Evolutionary conservation across 2,113 vertebrate genomes (phyloP).

Genomic region (Oncorhynchus nerka): DNA sequence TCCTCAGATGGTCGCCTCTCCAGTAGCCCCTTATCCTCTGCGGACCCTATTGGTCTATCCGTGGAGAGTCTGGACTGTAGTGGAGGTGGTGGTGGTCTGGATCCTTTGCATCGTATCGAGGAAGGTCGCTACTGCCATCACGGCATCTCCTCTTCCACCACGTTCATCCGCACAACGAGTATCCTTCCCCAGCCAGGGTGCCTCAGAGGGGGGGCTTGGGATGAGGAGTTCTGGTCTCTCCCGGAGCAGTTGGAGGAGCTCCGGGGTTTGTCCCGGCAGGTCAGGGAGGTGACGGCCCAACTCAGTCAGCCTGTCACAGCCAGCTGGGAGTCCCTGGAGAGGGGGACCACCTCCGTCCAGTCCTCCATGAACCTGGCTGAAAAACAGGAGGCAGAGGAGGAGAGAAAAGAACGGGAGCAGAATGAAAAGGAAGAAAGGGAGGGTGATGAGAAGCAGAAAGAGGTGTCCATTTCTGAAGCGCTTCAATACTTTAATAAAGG

Average conservation of each 20-base stretch:
- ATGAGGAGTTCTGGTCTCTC: constrained; percentile 85
- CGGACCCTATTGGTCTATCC: constrained; percentile 45
- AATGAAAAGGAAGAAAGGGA: constrained; percentile 5
- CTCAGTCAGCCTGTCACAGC: constrained; percentile 29
- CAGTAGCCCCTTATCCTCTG: constrained; percentile 23
- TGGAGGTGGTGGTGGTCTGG: constrained; percentile 1
- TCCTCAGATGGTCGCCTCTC: constrained; percentile 45
- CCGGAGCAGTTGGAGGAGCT: constrained; percentile 80
- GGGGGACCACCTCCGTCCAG: constrained; percentile 11
- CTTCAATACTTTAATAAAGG: constrained; percentile 10
- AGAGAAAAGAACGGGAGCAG: neutral
- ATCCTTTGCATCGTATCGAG: neutral
- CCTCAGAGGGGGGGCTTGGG: constrained; percentile 56
- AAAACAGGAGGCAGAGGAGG: constrained; percentile 15
- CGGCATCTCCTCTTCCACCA: constrained; percentile 10
- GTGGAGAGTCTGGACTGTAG: constrained; percentile 27
- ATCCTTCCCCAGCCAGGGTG: constrained; percentile 56
- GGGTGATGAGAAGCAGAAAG: neutral
- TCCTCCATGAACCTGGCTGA: constrained; percentile 12
- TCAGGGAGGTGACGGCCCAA: constrained; percentile 68
- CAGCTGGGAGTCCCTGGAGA: constrained; percentile 47
- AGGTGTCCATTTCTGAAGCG: neutral
- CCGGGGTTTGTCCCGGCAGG: constrained; percentile 76
- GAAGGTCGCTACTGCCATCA: constrained; percentile 6
- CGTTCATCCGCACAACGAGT: constrained; percentile 58